phyloP scores from a whole-genome alignment of 2,797 vertebrate species.

The Acrossocheilus fasciatus region DNA sequence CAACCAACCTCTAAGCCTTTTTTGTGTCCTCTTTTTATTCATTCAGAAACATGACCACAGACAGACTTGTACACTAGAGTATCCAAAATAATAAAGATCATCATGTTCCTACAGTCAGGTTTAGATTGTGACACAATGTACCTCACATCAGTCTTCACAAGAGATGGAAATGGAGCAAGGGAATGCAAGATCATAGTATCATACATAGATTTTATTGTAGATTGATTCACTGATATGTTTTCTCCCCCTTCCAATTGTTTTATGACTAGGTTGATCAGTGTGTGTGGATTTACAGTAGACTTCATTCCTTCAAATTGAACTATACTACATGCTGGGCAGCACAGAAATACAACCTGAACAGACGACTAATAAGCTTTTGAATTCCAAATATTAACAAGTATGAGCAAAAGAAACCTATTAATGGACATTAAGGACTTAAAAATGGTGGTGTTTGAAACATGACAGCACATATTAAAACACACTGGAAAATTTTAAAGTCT shows the following conservation, averaged over 20 bases:
- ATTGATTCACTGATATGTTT: background rate
- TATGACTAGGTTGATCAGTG: background rate
- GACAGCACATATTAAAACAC: constrained; percentile 19
- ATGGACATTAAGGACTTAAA: background rate
- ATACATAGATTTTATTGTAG: background rate
- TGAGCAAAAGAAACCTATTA: background rate
- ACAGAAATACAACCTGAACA: background rate
- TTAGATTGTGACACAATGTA: background rate
- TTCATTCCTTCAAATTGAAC: background rate
- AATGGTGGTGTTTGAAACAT: background rate
- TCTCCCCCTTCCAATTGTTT: background rate
- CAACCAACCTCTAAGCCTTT: background rate
- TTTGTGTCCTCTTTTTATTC: background rate
- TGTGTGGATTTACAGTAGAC: background rate
- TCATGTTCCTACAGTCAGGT: background rate
- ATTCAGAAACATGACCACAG: constrained; percentile 18
- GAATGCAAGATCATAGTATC: background rate
- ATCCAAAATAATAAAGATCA: constrained; percentile 6
- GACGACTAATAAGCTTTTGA: background rate
- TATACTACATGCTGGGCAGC: background rate
- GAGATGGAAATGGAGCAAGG: background rate
- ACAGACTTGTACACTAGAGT: background rate
- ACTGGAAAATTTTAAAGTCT: constrained; percentile 14
- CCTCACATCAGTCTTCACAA: background rate
- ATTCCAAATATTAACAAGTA: constrained; percentile 7